phyloP scores from a whole-genome alignment of 30 jellyfish, hydroid and myxozoan genomes.

The Catostylus mosaicus region DNA sequence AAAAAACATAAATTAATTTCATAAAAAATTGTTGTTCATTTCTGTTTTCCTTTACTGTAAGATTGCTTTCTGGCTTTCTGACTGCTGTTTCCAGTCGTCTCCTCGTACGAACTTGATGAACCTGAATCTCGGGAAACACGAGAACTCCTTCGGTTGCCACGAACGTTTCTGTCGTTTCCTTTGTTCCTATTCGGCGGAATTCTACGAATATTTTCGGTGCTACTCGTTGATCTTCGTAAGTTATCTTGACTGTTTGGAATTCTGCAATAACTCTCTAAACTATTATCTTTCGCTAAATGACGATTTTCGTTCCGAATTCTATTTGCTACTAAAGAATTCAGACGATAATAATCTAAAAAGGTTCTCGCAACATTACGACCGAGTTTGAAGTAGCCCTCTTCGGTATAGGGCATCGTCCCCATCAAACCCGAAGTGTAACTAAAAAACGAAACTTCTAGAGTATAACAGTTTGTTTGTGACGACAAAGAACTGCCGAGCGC shows the following conservation, averaged over 20 bases:
- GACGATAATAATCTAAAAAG: conserved; percentile 83
- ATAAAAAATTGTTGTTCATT: neutral
- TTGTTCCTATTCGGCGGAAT: neutral
- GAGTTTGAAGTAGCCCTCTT: conserved; percentile 82
- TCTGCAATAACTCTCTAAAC: conserved; percentile 8
- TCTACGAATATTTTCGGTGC: conserved; percentile 25
- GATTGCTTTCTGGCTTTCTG: conserved; percentile 2
- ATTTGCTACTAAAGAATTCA: conserved; percentile 66
- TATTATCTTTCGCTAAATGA: conserved; percentile 15
- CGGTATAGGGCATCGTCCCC: conserved; percentile 84
- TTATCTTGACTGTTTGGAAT: conserved; percentile 11
- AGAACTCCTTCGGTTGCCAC: conserved; percentile 29
- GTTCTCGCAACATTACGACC: conserved; percentile 92
- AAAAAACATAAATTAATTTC: neutral
- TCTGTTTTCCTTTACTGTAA: neutral
- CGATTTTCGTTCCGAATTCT: conserved; percentile 28
- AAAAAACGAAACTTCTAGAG: conserved; percentile 90
- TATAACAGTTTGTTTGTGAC: conserved; percentile 75
- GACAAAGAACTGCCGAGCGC: conserved; percentile 81
- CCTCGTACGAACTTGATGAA: conserved; percentile 39
- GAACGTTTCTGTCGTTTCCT: conserved; percentile 1
- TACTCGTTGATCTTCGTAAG: conserved; percentile 1
- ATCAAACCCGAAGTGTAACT: conserved; percentile 66
- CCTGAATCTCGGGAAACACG: conserved; percentile 46
- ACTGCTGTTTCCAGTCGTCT: neutral